phyloP scores from a whole-genome alignment of 2,797 vertebrate species.

The Otolemur crassicaudatus region DNA sequence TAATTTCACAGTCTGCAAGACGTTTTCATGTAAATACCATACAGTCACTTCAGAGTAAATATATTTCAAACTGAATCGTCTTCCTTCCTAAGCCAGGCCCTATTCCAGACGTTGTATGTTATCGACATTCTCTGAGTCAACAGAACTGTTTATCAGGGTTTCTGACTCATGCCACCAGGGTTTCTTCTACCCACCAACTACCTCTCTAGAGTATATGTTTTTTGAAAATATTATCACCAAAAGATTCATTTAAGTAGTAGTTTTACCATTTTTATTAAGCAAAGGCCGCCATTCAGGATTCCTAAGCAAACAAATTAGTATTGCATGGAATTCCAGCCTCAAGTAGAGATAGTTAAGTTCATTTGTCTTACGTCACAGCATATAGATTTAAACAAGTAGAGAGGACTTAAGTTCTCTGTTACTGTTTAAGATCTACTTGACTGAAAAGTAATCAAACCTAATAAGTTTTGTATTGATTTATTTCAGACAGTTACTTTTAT shows the following conservation, averaged over 20 bases:
- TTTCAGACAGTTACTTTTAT: not conserved
- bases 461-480: not conserved
- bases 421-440: conserved; percentile 12
- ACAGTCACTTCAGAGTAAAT: conserved; percentile 4
- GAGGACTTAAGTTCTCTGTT: not conserved
- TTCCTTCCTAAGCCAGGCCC: not conserved
- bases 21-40: not conserved
- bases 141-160: not conserved
- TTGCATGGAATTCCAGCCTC: not conserved
- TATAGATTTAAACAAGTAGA: not conserved
- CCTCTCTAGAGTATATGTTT: not conserved
- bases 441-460: not conserved
- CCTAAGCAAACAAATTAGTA: not conserved
- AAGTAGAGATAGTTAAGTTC: not conserved
- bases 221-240: not conserved
- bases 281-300: not conserved
- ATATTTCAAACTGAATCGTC: not conserved
- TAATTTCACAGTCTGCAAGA: not conserved
- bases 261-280: conserved; percentile 14
- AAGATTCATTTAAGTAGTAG: not conserved
- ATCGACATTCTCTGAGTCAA: not conserved
- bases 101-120: not conserved
- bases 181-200: not conserved
- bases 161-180: not conserved
- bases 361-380: not conserved